These are phyloP conservation scores for Biston betularia DNA, from an alignment of 2,888 invertebrate genomes.

Conservation along the genomic window DNA sequence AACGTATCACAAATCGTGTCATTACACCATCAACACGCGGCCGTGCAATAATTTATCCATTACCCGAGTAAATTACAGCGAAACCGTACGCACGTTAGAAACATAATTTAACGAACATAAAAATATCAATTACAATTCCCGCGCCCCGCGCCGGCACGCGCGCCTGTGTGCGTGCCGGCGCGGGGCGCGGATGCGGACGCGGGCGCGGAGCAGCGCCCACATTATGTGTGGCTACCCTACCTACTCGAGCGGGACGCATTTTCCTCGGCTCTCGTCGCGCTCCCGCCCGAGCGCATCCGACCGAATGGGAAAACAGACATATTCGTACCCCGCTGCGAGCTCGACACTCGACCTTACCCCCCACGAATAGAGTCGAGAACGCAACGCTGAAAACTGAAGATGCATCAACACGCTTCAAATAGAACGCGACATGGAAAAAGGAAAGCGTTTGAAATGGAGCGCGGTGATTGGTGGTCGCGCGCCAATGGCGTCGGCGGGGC, in stretches of 20 bases:
- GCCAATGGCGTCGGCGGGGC: constrained; percentile 77
- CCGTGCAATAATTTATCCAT: constrained; percentile 41
- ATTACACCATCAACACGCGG: constrained; percentile 27
- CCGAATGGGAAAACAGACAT: constrained; percentile 81
- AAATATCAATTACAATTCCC: constrained; percentile 74
- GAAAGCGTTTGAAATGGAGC: constrained; percentile 83
- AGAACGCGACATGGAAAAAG: constrained; percentile 82
- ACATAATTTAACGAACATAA: constrained; percentile 70
- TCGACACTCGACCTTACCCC: constrained; percentile 40
- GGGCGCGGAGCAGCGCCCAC: constrained; percentile 6
- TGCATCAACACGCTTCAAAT: constrained; percentile 83
- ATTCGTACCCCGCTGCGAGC: constrained; percentile 45
- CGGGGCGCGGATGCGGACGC: neutral
- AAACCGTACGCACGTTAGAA: constrained; percentile 47
- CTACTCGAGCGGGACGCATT: constrained; percentile 63
- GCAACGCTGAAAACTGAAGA: constrained; percentile 49
- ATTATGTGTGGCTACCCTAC: constrained; percentile 47
- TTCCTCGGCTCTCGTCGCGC: constrained; percentile 76
- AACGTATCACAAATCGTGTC: constrained; percentile 18
- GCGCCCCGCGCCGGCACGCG: constrained; percentile 38
- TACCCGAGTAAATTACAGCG: constrained; percentile 40
- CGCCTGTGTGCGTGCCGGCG: constrained; percentile 31
- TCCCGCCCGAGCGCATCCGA: constrained; percentile 79
- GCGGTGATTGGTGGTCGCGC: constrained; percentile 79
- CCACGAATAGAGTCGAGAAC: constrained; percentile 47